Evolutionary conservation across 2,113 vertebrate species (phyloP), one percentile per base, ranked within the genome.

Genomic region (Amphiprion percula): DNA sequence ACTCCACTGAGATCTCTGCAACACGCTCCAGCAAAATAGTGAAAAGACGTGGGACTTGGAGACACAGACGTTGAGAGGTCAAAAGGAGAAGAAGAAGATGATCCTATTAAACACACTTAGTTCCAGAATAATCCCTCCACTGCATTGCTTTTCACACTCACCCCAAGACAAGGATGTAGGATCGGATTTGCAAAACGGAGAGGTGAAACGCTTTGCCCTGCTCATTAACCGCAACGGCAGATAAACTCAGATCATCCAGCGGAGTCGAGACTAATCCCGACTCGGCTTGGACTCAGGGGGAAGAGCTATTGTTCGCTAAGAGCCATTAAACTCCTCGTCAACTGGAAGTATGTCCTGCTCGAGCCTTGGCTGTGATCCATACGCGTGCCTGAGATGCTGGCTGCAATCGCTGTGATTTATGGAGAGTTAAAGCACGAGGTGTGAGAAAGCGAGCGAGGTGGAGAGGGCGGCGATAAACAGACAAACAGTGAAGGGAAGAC

Each of bases 381-480:
- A 15, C 30, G 21, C 10, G 19, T 37, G 55, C 65, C 65, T 49
- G 37, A 26, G 50, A 46, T 33, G 23, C 70, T 5, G 39, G 37
- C 61, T 26, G 53, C 2, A 10, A 41, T 66, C 24, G 8, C 37
- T 14, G 6, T 28, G 68, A 90, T 85, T 86, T 78, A 84, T 76
- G 69, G n/a, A 77, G 60, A 68, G 68, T 52, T 56, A 62, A 41
- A 77, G 64, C 8, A 15, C 69, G 80, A 68, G 49, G 52, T 71
- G 69, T 65, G 62, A 78, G 79, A 58, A 74, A 68, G 58, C n/a
- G 2, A 59, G 50, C 1, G 30, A 66, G 50, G 68, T 16, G 0
- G 67, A 30, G 50, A 63, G 54, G 19, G 56, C 73, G 58, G 80
- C 30, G 26, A 77, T 41, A 61, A 63, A 68, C 44, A 73, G 72